These are phyloP conservation scores for Platygyra sinensis DNA, from an alignment of 64 coral and sea anemone species.

Conservation along the genomic window DNA sequence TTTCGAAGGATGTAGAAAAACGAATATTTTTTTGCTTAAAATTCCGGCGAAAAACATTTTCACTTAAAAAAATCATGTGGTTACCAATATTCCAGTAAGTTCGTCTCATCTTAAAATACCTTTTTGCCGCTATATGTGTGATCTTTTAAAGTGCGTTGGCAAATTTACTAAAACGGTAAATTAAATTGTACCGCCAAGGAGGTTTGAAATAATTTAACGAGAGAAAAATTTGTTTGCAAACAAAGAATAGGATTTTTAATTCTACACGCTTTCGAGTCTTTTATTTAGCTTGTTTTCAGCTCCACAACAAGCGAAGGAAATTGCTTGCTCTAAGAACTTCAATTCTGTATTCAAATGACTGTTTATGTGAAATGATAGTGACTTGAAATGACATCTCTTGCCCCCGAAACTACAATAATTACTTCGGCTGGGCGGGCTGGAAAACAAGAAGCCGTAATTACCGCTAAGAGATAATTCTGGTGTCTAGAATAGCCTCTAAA, in stretches of 20 bases:
- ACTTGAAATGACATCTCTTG: neutral
- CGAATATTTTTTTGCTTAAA: too few species aligned
- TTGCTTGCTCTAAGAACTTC: neutral
- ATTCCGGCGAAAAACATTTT: too few species aligned
- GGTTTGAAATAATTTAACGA: too few species aligned
- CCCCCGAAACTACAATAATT: neutral
- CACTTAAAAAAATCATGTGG: too few species aligned
- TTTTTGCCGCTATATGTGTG: too few species aligned
- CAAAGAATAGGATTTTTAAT: neutral
- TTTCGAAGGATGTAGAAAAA: too few species aligned
- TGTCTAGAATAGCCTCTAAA: neutral
- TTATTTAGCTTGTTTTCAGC: neutral
- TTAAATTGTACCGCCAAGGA: too few species aligned
- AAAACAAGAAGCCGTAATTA: constrained; percentile 19
- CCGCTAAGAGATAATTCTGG: neutral
- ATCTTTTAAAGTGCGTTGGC: too few species aligned
- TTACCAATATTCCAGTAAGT: too few species aligned
- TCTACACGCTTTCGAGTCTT: neutral
- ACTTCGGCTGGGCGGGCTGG: neutral
- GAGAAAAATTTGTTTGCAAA: neutral
- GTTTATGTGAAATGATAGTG: neutral
- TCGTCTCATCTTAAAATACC: too few species aligned
- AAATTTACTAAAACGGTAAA: too few species aligned
- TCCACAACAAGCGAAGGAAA: neutral
- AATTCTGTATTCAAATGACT: neutral